Conservation (phyloP, 2,113 vertebrate genomes). For the Ceyx melanurus region DNA sequence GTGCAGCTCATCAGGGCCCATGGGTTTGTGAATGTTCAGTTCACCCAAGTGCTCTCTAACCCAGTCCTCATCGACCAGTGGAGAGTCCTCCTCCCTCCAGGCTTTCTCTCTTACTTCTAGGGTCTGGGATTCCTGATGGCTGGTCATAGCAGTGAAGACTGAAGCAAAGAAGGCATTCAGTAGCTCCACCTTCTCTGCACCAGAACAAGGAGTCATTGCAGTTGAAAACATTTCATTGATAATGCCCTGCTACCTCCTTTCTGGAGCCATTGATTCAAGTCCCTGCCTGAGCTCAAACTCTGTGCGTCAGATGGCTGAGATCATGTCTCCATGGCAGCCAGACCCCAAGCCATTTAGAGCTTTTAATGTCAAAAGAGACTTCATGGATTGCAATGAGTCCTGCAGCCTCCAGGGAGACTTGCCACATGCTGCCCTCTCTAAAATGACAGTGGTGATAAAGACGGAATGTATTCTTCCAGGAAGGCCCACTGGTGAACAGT, state of each 20-base stretch:
- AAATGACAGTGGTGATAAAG: not conserved
- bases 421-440: not conserved
- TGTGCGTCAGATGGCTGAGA: not conserved
- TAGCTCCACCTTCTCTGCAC: too few relatives aligned
- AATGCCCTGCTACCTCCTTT: not conserved
- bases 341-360: constrained; percentile 7
- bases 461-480: not conserved
- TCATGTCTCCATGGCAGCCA: not conserved
- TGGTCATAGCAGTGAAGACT: too few relatives aligned
- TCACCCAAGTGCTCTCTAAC: too few relatives aligned
- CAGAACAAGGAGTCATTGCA: not conserved
- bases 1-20: too few relatives aligned
- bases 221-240: not conserved
- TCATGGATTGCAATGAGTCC: not conserved
- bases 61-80: too few relatives aligned
- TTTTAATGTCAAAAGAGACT: constrained; percentile 8
- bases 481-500: not conserved
- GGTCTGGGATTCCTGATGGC: too few relatives aligned
- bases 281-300: not conserved
- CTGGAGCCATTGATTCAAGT: not conserved
- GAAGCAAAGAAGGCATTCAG: too few relatives aligned
- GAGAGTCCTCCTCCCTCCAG: too few relatives aligned
- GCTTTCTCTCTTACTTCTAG: too few relatives aligned
- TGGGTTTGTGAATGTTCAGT: too few relatives aligned
- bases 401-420: not conserved